Conservation (phyloP, 2,797 vertebrate species). For the Crocidura indochinensis region DNA sequence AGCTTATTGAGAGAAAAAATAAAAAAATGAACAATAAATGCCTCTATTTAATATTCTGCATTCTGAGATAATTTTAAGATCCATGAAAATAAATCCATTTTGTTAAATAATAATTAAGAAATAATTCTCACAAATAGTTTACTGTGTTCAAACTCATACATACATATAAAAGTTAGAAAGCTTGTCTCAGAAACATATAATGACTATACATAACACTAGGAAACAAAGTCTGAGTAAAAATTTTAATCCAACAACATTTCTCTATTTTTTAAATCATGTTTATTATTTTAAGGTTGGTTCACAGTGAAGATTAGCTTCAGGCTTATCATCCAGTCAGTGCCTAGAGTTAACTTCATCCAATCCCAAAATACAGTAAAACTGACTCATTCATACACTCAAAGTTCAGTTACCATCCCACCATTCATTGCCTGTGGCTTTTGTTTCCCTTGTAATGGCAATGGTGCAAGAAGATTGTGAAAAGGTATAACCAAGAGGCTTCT, state of each 20-base stretch:
- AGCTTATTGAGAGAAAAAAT: background rate
- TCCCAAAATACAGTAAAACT: conserved; percentile 86
- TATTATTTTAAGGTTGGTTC: conserved; percentile 91
- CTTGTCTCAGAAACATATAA: conserved; percentile 62
- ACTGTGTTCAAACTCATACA: conserved; percentile 51
- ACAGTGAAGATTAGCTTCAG: conserved; percentile 91
- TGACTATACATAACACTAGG: background rate
- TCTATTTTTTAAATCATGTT: conserved; percentile 91
- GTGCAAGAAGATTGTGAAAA: conserved; percentile 89
- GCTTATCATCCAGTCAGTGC: conserved; percentile 89
- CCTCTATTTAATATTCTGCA: background rate
- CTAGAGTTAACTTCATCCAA: conserved; percentile 87
- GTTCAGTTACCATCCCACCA: conserved; percentile 87
- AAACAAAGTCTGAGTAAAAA: conserved; percentile 83
- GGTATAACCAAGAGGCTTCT: conserved; percentile 85
- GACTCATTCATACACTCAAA: conserved; percentile 90
- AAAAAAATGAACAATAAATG: background rate
- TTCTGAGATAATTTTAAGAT: conserved; percentile 45
- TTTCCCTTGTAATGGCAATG: conserved; percentile 82
- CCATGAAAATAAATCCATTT: conserved; percentile 3
- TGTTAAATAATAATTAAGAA: conserved; percentile 53
- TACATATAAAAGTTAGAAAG: conserved; percentile 51
- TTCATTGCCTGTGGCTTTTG: conserved; percentile 89
- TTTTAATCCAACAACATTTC: conserved; percentile 85
- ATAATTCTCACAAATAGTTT: conserved; percentile 53